Evolutionary conservation across 2,113 vertebrate species (phyloP).

Genomic region (Sterna hirundo): DNA sequence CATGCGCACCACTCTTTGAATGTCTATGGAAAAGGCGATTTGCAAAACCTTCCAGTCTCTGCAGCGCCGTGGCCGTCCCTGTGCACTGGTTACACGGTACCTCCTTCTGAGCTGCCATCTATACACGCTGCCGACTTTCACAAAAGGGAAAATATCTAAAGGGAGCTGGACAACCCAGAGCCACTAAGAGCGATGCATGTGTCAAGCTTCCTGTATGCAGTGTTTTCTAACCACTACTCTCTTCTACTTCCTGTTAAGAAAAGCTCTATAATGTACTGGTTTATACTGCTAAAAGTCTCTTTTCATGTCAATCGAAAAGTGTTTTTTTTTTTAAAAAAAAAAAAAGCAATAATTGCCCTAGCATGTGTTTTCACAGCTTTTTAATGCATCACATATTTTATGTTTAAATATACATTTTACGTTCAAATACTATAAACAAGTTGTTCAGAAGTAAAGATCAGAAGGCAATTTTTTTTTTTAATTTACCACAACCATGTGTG

Average conservation of each 20-base stretch:
- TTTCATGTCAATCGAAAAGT: not conserved
- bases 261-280: slow-evolving; percentile 52
- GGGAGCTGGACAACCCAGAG: slow-evolving; percentile 62
- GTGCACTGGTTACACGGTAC: slow-evolving; percentile 65
- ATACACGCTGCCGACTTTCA: slow-evolving; percentile 3
- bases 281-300: slow-evolving; percentile 35
- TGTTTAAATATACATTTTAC: not conserved
- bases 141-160: slow-evolving; percentile 45
- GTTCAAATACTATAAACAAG: not conserved
- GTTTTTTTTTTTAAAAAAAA: not conserved
- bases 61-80: slow-evolving; percentile 78
- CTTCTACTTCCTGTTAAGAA: slow-evolving; percentile 80
- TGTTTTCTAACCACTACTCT: slow-evolving; percentile 72
- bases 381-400: not conserved
- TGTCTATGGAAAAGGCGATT: slow-evolving; percentile 87
- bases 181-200: slow-evolving; percentile 65
- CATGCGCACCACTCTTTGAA: slow-evolving; percentile 78
- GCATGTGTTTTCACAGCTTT: not conserved
- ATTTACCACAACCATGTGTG: not conserved
- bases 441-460: not conserved
- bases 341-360: not conserved
- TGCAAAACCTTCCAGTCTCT: slow-evolving; percentile 85
- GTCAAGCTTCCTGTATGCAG: slow-evolving; percentile 88
- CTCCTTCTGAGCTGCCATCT: slow-evolving; percentile 89
- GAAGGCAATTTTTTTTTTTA: not conserved